Base-by-base conservation (phyloP, 1,140 invertebrate genomes). In the Bicyclus anynana region DNA sequence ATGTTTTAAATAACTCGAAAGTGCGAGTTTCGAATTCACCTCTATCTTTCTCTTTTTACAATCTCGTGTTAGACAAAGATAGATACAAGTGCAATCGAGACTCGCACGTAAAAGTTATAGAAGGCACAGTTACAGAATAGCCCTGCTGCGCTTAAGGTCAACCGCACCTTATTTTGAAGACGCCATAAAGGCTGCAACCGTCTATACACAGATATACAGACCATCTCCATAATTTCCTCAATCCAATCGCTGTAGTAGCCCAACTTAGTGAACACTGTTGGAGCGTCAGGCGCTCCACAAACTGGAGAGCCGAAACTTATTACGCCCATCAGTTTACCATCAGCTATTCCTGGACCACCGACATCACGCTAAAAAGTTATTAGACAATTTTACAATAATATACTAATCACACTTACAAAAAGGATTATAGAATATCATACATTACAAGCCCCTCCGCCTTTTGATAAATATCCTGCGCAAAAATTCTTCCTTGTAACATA, bases 181-280 rank as follows among this genome's bases (percentile, higher is more conserved):
- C n/a, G n/a, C n/a, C n/a, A n/a, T n/a, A n/a, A n/a, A n/a, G n/a
- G n/a, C n/a, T n/a, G n/a, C n/a, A n/a, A n/a, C n/a, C n/a, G n/a
- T n/a, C n/a, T n/a, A n/a, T n/a, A n/a, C n/a, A n/a, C n/a, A n/a
- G n/a, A 13, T 12, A 58, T 54, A 26, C 9, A 42, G 46, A 81
- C 78, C 72, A 67, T 59, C 20, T 76, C 64, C 66, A 84, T 73
- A 10, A 84, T 74, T 1, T 59, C 49, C 21, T 77, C 70, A 20
- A 84, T 82, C 81, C 81, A 84, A 9, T 70, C 66, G 21, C 53
- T 46, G 40, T 82, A 82, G 53, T 67, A 78, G 7, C 77, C 73
- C 1, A 81, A 5, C 18, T 82, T 82, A 3, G 74, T 81, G 56
- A 86, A 86, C n/a, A 86, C 83, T 0, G 83, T 84, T 1, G 83